Conservation (phyloP, 2,113 vertebrate species). For the Trematocara marginatum region DNA sequence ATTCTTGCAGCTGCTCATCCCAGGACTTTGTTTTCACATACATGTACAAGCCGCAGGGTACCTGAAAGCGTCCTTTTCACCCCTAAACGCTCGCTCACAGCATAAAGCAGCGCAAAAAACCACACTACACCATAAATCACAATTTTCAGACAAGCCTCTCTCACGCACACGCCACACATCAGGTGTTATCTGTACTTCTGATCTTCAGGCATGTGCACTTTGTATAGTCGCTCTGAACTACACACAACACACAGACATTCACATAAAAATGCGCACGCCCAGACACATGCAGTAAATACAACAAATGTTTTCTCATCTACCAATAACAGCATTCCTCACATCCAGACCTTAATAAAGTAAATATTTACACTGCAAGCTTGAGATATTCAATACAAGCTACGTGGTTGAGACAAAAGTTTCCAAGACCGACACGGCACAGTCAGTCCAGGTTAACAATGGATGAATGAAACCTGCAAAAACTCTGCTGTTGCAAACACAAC, state of each 20-base stretch:
- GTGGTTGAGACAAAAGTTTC: conserved; percentile 54
- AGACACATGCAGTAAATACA: conserved; percentile 57
- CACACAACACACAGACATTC: conserved; percentile 25
- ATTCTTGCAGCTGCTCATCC: conserved; percentile 67
- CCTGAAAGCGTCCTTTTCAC: conserved; percentile 60
- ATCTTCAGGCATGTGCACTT: conserved; percentile 52
- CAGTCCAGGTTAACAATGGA: background rate
- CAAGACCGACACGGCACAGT: background rate
- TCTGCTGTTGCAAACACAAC: conserved; percentile 17
- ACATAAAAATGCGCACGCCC: conserved; percentile 13
- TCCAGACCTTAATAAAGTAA: conserved; percentile 46
- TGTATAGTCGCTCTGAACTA: conserved; percentile 18
- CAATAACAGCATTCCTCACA: conserved; percentile 59
- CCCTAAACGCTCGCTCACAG: conserved; percentile 44
- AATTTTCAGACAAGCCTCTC: conserved; percentile 52
- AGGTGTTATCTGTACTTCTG: conserved; percentile 51
- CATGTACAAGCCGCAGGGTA: conserved; percentile 49
- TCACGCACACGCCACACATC: conserved; percentile 58
- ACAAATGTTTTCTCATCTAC: conserved; percentile 57
- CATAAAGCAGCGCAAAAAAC: background rate
- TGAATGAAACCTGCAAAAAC: conserved; percentile 9
- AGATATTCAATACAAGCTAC: conserved; percentile 50
- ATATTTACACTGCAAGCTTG: conserved; percentile 57
- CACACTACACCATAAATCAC: conserved; percentile 56
- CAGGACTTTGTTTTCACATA: conserved; percentile 47